A percentile compares a stretch with the other conserved stretches of the same genome.
phyloP scores from a whole-genome alignment of 2,888 invertebrate species.

The Chorisops tibialis region DNA sequence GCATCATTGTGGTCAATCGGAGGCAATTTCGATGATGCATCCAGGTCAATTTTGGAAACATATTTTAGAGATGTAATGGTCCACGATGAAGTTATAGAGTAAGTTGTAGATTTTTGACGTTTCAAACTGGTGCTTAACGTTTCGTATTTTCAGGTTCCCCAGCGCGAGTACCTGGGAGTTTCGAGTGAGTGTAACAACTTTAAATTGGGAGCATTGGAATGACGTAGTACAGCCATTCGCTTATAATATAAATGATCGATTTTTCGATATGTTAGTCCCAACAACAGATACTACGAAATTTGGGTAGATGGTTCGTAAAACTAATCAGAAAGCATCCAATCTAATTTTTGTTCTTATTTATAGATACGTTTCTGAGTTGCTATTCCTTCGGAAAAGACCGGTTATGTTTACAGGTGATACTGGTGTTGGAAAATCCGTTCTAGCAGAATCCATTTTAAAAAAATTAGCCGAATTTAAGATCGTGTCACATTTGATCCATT shows the following conservation, averaged over 20 bases:
- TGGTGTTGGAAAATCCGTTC: slow-evolving; percentile 86
- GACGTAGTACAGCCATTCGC: slow-evolving; percentile 70
- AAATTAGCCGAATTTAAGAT: slow-evolving; percentile 61
- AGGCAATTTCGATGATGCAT: slow-evolving; percentile 73
- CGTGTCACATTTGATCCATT: slow-evolving; percentile 77
- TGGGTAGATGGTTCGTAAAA: slow-evolving; percentile 55
- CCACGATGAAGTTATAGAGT: slow-evolving; percentile 70
- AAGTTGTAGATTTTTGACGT: slow-evolving; percentile 29
- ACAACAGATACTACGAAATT: slow-evolving; percentile 88
- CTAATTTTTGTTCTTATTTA: too few species aligned
- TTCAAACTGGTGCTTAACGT: slow-evolving; percentile 1
- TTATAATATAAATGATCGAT: slow-evolving; percentile 68
- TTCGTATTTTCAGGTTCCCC: slow-evolving; percentile 60
- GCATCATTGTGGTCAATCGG: slow-evolving; percentile 81
- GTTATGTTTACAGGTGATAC: slow-evolving; percentile 89
- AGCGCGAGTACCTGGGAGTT: slow-evolving; percentile 71
- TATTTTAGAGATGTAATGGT: slow-evolving; percentile 60
- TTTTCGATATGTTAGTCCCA: slow-evolving; percentile 87
- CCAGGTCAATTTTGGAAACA: slow-evolving; percentile 67
- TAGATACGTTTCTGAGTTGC: slow-evolving; percentile 56
- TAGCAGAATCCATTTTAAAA: slow-evolving; percentile 72
- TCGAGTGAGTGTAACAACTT: slow-evolving; percentile 68
- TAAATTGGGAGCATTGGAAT: slow-evolving; percentile 74
- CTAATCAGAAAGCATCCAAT: neutral
- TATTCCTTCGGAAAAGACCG: slow-evolving; percentile 69